Percentiles rank a stretch among this genome's conserved stretches.
Evolutionary conservation across 2,797 vertebrate genomes (phyloP).

Genomic region (Fistularia tabacaria): DNA sequence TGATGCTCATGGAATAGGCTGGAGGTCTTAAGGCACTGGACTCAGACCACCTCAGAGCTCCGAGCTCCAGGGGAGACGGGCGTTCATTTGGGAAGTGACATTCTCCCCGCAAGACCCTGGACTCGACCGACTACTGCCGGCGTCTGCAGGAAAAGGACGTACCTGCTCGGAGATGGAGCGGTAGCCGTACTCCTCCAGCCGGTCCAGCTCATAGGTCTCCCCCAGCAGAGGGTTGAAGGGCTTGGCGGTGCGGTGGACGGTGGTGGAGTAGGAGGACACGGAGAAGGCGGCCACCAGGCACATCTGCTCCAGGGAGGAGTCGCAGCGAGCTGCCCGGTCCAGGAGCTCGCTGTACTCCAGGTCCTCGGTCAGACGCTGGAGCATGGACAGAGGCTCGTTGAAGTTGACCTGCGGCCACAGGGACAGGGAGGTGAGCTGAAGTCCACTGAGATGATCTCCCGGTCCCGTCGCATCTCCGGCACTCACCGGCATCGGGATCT

Average conservation of each 20-base stretch:
- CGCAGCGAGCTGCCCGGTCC: constrained; percentile 87
- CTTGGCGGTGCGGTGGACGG: constrained; percentile 90
- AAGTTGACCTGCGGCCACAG: constrained; percentile 85
- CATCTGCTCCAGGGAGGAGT: constrained; percentile 91
- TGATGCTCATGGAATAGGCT: too few species aligned
- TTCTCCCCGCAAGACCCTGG: too few species aligned
- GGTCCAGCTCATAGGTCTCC: constrained; percentile 92
- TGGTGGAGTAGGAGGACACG: constrained; percentile 95
- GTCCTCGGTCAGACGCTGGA: constrained; percentile 92
- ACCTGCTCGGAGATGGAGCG: constrained; percentile 96
- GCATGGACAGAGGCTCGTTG: constrained; percentile 95
- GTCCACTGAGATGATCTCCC: too few species aligned
- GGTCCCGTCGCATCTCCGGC: background rate
- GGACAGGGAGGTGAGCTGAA: background rate
- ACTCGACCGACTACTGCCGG: too few species aligned
- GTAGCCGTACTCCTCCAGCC: constrained; percentile 87
- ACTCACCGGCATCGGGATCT: constrained; percentile 92
- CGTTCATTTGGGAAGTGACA: too few species aligned
- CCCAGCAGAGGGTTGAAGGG: constrained; percentile 96
- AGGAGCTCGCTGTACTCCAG: constrained; percentile 93
- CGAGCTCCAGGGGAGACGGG: too few species aligned
- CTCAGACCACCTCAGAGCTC: too few species aligned
- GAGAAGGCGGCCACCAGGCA: constrained; percentile 94
- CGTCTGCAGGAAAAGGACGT: background rate
- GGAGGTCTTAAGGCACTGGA: too few species aligned